Evolutionary conservation across 2,888 invertebrate genomes (phyloP).

Genomic region (Andrena trimmerana): DNA sequence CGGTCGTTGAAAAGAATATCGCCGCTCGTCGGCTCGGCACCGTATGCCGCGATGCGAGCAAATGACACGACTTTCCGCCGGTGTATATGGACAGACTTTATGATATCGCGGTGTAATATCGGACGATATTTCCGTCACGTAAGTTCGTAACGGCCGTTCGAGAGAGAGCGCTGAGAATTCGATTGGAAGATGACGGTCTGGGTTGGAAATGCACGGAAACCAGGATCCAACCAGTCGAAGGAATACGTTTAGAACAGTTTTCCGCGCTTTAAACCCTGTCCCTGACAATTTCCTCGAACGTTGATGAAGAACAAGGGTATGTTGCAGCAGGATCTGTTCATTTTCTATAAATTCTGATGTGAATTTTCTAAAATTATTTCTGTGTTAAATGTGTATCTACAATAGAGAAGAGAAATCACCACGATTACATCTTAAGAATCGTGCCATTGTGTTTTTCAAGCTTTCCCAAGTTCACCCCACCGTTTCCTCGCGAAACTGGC

Average conservation of each 20-base stretch:
- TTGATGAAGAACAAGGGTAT: neutral
- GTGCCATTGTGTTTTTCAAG: neutral
- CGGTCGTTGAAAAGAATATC: conserved; percentile 44
- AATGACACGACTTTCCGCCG: conserved; percentile 34
- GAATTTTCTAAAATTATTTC: no score
- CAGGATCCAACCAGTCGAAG: conserved; percentile 18
- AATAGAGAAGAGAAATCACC: no score
- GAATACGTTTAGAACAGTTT: conserved; percentile 18
- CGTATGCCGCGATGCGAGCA: conserved; percentile 10
- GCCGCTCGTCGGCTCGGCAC: conserved; percentile 19
- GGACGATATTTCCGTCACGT: conserved; percentile 66
- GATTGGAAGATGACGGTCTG: conserved; percentile 51
- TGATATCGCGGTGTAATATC: conserved; percentile 56
- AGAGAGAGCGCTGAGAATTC: conserved; percentile 48
- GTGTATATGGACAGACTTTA: conserved; percentile 36
- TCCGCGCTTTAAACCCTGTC: conserved; percentile 14
- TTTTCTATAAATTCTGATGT: no score
- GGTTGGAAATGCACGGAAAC: conserved; percentile 33
- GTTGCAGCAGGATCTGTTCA: neutral
- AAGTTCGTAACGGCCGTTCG: conserved; percentile 61
- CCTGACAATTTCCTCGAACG: conserved; percentile 8
- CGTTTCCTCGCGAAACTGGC: neutral
- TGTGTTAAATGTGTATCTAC: no score
- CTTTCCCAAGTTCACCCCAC: neutral
- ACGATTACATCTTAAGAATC: neutral